Evolutionary conservation across 2,888 invertebrate genomes (phyloP).

Genomic region (Gymnosoma rotundatum): DNA sequence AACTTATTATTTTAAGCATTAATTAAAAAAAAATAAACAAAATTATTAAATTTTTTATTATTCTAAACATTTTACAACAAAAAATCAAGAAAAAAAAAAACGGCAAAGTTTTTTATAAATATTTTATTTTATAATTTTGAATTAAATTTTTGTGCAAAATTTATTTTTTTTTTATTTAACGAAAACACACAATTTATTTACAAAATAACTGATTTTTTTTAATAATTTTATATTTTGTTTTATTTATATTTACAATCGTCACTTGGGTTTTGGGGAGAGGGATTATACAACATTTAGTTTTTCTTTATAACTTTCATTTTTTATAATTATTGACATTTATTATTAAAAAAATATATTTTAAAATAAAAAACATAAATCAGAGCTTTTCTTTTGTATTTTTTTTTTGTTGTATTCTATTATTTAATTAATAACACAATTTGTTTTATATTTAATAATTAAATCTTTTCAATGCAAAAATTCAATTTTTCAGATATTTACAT

Average conservation of each 20-base stretch:
- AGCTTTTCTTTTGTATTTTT: constrained; percentile 39
- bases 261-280: constrained; percentile 41
- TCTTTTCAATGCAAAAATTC: constrained; percentile 50
- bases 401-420: constrained; percentile 10
- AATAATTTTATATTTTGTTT: constrained; percentile 24
- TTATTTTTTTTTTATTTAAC: constrained; percentile 50
- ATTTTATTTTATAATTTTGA: constrained; percentile 25
- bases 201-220: constrained; percentile 51
- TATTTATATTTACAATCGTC: constrained; percentile 66
- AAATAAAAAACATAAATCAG: constrained; percentile 15
- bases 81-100: constrained; percentile 34
- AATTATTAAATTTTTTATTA: too few relatives aligned
- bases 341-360: constrained; percentile 47
- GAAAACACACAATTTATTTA: constrained; percentile 67
- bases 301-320: constrained; percentile 1
- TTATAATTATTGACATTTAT: constrained; percentile 69
- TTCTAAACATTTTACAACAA: too few relatives aligned
- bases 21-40: too few relatives aligned
- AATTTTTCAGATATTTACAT: constrained; percentile 56
- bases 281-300: constrained; percentile 65
- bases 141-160: constrained; percentile 60
- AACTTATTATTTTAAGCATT: too few relatives aligned
- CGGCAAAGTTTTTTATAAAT: constrained; percentile 53
- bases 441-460: constrained; percentile 35
- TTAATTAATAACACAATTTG: constrained; percentile 62